phyloP scores from a whole-genome alignment of 37 sponge, comb jelly and placozoan genomes.

The Theonella swinhoei region DNA sequence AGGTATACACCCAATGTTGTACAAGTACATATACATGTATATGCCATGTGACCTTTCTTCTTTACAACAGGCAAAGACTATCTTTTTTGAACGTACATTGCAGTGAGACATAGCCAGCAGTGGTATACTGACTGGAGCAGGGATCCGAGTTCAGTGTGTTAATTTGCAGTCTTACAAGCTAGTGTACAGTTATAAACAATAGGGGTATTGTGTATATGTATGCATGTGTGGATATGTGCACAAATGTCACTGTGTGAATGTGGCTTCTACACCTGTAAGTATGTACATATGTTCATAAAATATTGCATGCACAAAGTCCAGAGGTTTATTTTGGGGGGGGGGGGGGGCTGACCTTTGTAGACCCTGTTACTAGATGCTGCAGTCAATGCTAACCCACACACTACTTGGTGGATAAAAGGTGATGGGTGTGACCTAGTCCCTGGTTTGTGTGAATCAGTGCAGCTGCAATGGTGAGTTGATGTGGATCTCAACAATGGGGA shows the following conservation, averaged over 20 bases:
- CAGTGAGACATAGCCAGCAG: not conserved
- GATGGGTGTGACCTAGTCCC: conserved; percentile 22
- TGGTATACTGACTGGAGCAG: conserved; percentile 7
- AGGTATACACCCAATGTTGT: not conserved
- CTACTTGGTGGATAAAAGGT: conserved; percentile 27
- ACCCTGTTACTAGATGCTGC: conserved; percentile 5
- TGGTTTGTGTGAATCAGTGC: conserved; percentile 14
- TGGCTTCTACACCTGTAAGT: not conserved
- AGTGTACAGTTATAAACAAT: too few relatives aligned
- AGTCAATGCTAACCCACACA: not conserved
- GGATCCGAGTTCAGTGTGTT: conserved; percentile 6
- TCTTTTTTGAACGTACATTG: not conserved
- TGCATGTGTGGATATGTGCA: not conserved
- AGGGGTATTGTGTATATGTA: too few relatives aligned
- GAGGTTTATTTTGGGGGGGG: too few relatives aligned
- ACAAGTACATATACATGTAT: too few relatives aligned
- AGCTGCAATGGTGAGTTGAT: conserved; percentile 7
- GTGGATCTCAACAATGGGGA: conserved; percentile 10
- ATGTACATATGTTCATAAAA: too few relatives aligned
- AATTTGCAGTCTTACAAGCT: not conserved
- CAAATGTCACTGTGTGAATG: not conserved
- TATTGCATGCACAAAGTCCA: too few relatives aligned
- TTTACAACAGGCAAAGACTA: not conserved
- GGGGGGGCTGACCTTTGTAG: too few relatives aligned
- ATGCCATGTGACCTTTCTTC: too few relatives aligned